These are phyloP conservation scores for Copidosoma floridanum DNA, from an alignment of 1,140 invertebrate species.

Conservation along the genomic window DNA sequence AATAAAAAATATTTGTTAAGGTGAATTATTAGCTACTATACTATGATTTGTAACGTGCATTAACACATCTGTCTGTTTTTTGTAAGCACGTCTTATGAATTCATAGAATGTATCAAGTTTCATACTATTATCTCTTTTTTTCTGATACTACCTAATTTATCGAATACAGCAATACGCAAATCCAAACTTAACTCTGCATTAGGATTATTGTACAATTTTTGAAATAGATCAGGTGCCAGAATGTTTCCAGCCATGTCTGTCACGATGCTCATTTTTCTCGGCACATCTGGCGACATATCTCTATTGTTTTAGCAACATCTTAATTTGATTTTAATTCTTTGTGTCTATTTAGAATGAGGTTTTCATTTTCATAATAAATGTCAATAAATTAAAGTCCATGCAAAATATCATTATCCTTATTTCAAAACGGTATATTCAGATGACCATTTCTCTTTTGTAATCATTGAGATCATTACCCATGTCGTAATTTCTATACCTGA, in stretches of 20 bases:
- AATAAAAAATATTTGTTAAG: constrained; percentile 39
- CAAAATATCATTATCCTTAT: no score
- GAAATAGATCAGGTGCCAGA: constrained; percentile 12
- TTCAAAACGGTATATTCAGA: constrained; percentile 43
- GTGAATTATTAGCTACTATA: constrained; percentile 32
- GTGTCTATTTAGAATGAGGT: constrained; percentile 6
- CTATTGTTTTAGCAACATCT: no score
- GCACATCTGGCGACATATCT: no score
- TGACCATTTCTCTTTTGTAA: constrained; percentile 40
- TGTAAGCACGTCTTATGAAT: constrained; percentile 29
- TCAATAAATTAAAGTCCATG: constrained; percentile 35
- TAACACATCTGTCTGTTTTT: no score
- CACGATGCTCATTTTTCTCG: background rate
- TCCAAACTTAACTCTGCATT: constrained; percentile 18
- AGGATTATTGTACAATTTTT: constrained; percentile 8
- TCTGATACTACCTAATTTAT: constrained; percentile 28
- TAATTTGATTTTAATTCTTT: no score
- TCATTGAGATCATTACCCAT: constrained; percentile 29
- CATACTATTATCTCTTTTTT: constrained; percentile 28
- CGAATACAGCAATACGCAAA: constrained; percentile 10
- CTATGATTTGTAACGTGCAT: background rate
- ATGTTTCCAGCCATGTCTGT: background rate
- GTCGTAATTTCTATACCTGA: no score
- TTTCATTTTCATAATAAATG: constrained; percentile 25
- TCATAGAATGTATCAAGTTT: constrained; percentile 10